Base-by-base conservation (phyloP, 2,888 invertebrate species). In the Phyto melanocephala region DNA sequence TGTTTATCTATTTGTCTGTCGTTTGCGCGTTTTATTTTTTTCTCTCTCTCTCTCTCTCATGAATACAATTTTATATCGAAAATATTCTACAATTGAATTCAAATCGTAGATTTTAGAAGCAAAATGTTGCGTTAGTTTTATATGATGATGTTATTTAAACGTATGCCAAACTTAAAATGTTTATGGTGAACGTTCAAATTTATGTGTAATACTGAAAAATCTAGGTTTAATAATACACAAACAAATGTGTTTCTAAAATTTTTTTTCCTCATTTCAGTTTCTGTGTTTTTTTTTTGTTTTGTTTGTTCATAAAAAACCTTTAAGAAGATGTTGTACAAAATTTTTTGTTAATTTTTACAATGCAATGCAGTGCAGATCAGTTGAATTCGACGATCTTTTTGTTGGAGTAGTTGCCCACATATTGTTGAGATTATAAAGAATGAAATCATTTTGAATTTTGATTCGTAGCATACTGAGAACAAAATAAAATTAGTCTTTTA, bases 121-220 rank as follows among this genome's bases (percentile, higher is more conserved):
- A 62, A 62, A 82, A 76, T 76, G 75, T 79, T 82, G 82, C 82
- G 82, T 82, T 82, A 71, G 65, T 79, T 79, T 67, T 72, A 62
- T 79, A 50, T 76, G 71, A 79, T 82, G 82, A 82, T 82, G 82
- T 82, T 82, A 79, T 82, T 71, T 71, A 71, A 82, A 76, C 79
- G 82, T 82, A 76, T 82, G 82, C 82, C 79, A 82, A 79, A 82
- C 82, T 82, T 79, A 71, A 79, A 82, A 76, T 82, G 82, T 76
- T 82, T 79, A 60, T 56, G 47, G 82, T 79, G 82, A 82, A 82
- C 82, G 82, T 82, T 82, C 60, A 82, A 79, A 82, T 79, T 82
- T 82, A 82, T 82, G 75, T 82, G 82, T 79, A 79, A 79, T 76
- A 82, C 82, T 71, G 56, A 74, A 74, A 82, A 75, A 82, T 75